Conservation (phyloP, 2,113 vertebrate genomes). For the Poeciliopsis turrubarensis region DNA sequence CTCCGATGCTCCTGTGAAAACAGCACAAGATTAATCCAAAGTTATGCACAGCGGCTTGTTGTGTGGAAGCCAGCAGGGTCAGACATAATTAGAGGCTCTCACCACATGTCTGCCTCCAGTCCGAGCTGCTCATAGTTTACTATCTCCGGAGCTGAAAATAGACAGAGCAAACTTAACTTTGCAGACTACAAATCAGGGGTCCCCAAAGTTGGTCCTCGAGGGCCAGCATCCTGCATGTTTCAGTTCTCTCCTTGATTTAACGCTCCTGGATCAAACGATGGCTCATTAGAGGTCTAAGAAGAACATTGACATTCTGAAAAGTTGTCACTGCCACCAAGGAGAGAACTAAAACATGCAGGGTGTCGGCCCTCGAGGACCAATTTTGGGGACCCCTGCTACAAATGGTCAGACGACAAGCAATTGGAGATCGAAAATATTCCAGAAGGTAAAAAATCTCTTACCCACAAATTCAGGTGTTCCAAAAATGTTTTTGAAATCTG, state of each 20-base stretch:
- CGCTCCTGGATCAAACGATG: too few species aligned
- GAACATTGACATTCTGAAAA: too few species aligned
- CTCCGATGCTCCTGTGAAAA: conserved; percentile 93
- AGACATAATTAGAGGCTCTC: conserved; percentile 67
- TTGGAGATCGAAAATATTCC: not conserved
- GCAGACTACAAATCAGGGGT: conserved; percentile 29
- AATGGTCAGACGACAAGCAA: conserved; percentile 13
- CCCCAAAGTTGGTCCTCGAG: too few species aligned
- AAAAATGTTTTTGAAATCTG: conserved; percentile 97
- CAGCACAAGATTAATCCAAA: conserved; percentile 63
- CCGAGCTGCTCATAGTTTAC: conserved; percentile 96
- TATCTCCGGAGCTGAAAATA: conserved; percentile 96
- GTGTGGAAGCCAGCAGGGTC: conserved; percentile 30
- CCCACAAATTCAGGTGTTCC: conserved; percentile 98
- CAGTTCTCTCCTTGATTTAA: too few species aligned
- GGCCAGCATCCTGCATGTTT: too few species aligned
- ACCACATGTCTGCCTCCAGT: conserved; percentile 97
- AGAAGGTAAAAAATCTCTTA: conserved; percentile 69
- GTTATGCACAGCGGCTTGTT: conserved; percentile 12
- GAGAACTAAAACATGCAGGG: too few species aligned
- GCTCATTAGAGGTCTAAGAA: too few species aligned
- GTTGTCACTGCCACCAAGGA: too few species aligned
- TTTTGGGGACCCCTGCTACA: not conserved
- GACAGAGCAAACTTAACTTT: conserved; percentile 36
- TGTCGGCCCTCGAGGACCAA: too few species aligned